Percentiles rank a stretch among this genome's conserved stretches.
These are phyloP conservation scores for Montipora capitata DNA, from an alignment of 92 coral and sea anemone genomes.

Conservation along the genomic window DNA sequence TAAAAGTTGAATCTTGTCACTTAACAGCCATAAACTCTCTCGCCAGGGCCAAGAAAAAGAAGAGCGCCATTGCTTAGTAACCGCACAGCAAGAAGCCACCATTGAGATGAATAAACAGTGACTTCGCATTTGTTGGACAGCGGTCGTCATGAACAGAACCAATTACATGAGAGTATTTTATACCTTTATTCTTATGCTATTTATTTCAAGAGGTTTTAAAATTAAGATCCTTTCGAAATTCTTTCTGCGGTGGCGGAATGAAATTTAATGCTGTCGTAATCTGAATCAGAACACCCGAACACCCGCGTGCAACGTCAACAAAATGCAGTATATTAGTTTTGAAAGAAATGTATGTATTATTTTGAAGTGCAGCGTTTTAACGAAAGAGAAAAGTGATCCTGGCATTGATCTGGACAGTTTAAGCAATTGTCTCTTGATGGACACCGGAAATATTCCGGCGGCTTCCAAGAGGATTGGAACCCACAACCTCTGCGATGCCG, in stretches of 20 bases:
- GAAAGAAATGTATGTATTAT: too few species aligned
- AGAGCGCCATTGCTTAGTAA: neutral
- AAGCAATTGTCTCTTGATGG: too few species aligned
- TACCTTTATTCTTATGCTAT: neutral
- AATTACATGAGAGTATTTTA: neutral
- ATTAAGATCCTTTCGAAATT: neutral
- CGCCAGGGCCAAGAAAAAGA: neutral
- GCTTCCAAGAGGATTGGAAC: too few species aligned
- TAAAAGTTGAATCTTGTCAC: too few species aligned
- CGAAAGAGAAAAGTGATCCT: too few species aligned
- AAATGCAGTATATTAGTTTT: neutral
- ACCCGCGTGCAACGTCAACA: neutral
- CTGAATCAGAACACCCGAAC: neutral
- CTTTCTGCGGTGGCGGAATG: conserved; percentile 42
- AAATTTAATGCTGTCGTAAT: neutral
- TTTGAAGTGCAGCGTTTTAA: too few species aligned
- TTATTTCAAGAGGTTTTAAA: neutral
- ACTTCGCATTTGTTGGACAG: neutral
- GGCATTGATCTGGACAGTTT: too few species aligned
- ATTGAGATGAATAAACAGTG: neutral
- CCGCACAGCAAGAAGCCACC: too few species aligned
- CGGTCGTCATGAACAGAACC: neutral
- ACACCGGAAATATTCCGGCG: too few species aligned
- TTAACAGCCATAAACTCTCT: too few species aligned
- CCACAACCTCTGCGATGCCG: too few species aligned